Percentiles rank a stretch among this genome's conserved stretches.
Evolutionary conservation across 1,140 invertebrate genomes (phyloP).

Genomic region (Manduca sexta): DNA sequence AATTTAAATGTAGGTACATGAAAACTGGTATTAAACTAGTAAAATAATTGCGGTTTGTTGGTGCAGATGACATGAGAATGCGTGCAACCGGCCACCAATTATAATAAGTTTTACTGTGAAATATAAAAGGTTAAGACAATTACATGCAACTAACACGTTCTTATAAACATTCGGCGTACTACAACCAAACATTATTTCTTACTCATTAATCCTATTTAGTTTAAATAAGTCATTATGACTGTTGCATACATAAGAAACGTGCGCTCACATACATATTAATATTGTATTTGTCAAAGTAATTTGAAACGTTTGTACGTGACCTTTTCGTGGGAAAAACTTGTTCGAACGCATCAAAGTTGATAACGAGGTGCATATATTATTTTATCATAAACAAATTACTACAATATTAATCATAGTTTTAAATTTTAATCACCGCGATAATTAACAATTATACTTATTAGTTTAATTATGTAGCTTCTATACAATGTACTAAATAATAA

Average conservation of each 20-base stretch:
- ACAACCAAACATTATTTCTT: constrained; percentile 25
- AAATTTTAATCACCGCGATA: too few species aligned
- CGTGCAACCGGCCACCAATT: neutral
- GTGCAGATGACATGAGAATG: too few species aligned
- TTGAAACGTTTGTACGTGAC: too few species aligned
- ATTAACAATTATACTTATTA: too few species aligned
- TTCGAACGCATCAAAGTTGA: neutral
- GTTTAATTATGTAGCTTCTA: too few species aligned
- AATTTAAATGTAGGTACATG: too few species aligned
- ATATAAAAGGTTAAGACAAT: constrained; percentile 55
- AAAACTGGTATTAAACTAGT: too few species aligned
- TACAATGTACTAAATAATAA: too few species aligned
- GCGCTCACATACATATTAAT: neutral
- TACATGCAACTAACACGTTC: constrained; percentile 27
- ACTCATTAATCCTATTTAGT: constrained; percentile 9
- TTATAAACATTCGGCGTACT: constrained; percentile 22
- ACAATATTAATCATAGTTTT: neutral
- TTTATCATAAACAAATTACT: neutral
- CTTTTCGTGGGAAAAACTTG: too few species aligned
- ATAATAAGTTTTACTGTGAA: constrained; percentile 42
- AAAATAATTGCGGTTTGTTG: too few species aligned
- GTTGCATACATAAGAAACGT: constrained; percentile 1
- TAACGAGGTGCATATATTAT: neutral
- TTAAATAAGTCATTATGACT: constrained; percentile 2
- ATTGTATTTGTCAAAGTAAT: neutral